Conservation (phyloP, 2,797 vertebrate species). For the Scarus forsteni region DNA sequence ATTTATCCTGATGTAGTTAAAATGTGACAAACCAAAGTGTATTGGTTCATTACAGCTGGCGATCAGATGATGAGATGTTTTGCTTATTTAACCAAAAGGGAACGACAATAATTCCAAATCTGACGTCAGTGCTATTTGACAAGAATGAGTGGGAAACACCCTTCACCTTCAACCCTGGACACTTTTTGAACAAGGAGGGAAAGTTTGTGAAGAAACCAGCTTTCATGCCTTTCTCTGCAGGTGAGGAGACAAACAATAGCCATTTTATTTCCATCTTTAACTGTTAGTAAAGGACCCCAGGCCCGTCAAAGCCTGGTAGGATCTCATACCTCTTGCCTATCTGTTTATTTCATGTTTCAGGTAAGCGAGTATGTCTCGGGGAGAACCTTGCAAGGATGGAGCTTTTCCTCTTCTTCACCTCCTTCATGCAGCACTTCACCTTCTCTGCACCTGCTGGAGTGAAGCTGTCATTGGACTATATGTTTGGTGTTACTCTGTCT, state of each 20-base stretch:
- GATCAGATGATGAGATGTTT: neutral
- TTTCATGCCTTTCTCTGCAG: slow-evolving; percentile 88
- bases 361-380: slow-evolving; percentile 82
- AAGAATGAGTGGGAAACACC: slow-evolving; percentile 86
- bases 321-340: too few relatives aligned
- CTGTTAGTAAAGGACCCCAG: too few relatives aligned
- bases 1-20: neutral
- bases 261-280: neutral
- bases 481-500: slow-evolving; percentile 70
- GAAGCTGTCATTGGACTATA: slow-evolving; percentile 43
- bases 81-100: slow-evolving; percentile 71
- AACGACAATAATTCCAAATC: slow-evolving; percentile 40
- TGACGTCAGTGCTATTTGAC: slow-evolving; percentile 84
- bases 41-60: neutral
- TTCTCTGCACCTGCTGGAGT: slow-evolving; percentile 72
- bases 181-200: slow-evolving; percentile 86
- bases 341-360: slow-evolving; percentile 57
- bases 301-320: too few relatives aligned
- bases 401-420: slow-evolving; percentile 75
- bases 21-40: neutral
- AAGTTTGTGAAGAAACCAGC: slow-evolving; percentile 82
- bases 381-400: slow-evolving; percentile 82
- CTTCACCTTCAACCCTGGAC: slow-evolving; percentile 82
- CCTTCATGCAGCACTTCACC: slow-evolving; percentile 85
- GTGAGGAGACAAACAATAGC: slow-evolving; percentile 47